Percentiles rank a stretch among this genome's conserved stretches.
phyloP scores from a whole-genome alignment of 2,797 vertebrate genomes.

The Pogonophryne albipinna region DNA sequence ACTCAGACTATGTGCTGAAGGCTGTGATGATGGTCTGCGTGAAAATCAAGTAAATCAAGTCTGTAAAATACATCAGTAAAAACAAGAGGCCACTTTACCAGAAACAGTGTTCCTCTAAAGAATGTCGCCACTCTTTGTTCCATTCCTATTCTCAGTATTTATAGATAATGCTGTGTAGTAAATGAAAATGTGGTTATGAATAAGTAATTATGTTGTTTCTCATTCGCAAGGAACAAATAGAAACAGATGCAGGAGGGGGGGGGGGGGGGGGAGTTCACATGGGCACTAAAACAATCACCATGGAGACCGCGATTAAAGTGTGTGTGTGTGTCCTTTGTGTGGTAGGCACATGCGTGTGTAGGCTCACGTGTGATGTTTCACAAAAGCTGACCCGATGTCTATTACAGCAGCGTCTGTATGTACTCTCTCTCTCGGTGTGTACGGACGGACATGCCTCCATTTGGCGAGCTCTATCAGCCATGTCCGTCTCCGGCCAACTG shows the following conservation, averaged over 20 bases:
- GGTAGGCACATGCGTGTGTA: constrained; percentile 33
- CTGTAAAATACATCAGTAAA: constrained; percentile 25
- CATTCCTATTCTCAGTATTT: constrained; percentile 51
- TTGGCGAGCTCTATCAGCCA: constrained; percentile 69
- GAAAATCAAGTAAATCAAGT: background rate
- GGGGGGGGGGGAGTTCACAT: constrained; percentile 79
- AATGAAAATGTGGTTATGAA: constrained; percentile 72
- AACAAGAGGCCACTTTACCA: constrained; percentile 19
- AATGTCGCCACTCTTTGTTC: constrained; percentile 36
- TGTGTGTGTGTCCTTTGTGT: constrained; percentile 21
- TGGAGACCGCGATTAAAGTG: constrained; percentile 81
- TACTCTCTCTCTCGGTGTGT: constrained; percentile 18
- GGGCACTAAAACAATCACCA: constrained; percentile 86
- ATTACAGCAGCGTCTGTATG: constrained; percentile 58
- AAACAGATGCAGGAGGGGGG: constrained; percentile 82
- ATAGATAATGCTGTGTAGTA: constrained; percentile 44
- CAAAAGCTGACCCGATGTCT: constrained; percentile 63
- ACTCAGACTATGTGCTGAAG: constrained; percentile 48
- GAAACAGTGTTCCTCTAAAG: constrained; percentile 12
- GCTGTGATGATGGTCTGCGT: constrained; percentile 36
- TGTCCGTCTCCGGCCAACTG: constrained; percentile 77
- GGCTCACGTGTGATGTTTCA: constrained; percentile 64
- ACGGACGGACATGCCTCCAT: constrained; percentile 71
- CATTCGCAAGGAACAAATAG: constrained; percentile 72
- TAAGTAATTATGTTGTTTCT: constrained; percentile 65